These are phyloP conservation scores for Gyps fulvus DNA, from an alignment of 2,113 vertebrate species.

Conservation along the genomic window DNA sequence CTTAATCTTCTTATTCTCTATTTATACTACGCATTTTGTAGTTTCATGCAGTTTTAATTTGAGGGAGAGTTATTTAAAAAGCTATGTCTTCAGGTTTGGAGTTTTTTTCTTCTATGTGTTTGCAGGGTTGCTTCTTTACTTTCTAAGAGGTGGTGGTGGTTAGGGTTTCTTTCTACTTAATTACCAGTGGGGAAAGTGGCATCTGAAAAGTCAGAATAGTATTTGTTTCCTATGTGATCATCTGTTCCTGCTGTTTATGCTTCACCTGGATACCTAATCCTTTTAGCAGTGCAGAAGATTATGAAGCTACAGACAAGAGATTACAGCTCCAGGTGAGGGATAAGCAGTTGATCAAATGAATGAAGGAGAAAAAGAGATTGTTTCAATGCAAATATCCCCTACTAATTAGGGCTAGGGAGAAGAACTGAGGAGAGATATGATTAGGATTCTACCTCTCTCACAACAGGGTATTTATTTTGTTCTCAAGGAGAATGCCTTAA, in stretches of 20 bases:
- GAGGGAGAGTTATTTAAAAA: not conserved
- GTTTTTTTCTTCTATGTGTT: not conserved
- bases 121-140: not conserved
- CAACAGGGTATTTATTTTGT: not conserved
- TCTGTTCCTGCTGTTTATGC: constrained; percentile 24
- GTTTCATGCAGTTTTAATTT: not conserved
- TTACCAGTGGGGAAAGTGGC: not conserved
- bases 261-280: constrained; percentile 56
- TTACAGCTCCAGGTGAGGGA: constrained; percentile 43
- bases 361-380: constrained; percentile 32
- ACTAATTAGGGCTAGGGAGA: not conserved
- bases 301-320: constrained; percentile 45
- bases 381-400: constrained; percentile 38
- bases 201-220: not conserved
- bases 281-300: constrained; percentile 31
- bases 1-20: not conserved
- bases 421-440: not conserved
- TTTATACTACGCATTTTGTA: not conserved
- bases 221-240: not conserved
- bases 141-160: not conserved
- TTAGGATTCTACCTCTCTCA: not conserved
- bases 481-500: not conserved
- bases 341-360: constrained; percentile 50
- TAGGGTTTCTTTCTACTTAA: not conserved
- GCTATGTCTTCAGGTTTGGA: not conserved